phyloP scores from a whole-genome alignment of 2,888 invertebrate species.

The Phyllotreta striolata region DNA sequence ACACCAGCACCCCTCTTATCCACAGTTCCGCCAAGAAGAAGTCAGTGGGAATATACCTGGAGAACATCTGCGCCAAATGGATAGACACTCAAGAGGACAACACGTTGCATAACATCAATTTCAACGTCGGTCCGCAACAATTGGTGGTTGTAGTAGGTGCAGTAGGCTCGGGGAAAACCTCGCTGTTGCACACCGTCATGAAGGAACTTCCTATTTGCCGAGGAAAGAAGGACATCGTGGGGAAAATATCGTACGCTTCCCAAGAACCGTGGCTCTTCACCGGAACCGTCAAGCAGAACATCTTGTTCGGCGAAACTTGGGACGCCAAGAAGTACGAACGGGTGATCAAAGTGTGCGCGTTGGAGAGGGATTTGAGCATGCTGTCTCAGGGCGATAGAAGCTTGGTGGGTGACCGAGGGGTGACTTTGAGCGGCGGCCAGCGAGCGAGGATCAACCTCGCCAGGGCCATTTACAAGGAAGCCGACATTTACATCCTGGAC shows the following conservation, averaged over 20 bases:
- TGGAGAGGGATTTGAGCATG: constrained; percentile 73
- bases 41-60: constrained; percentile 44
- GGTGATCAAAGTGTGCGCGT: constrained; percentile 69
- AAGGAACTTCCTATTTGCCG: constrained; percentile 71
- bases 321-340: constrained; percentile 62
- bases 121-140: constrained; percentile 45
- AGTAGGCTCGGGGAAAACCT: constrained; percentile 75
- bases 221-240: constrained; percentile 70
- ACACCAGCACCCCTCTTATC: constrained; percentile 51
- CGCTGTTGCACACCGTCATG: constrained; percentile 73
- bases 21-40: constrained; percentile 47
- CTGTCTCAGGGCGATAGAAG: constrained; percentile 77
- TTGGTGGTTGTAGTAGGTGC: constrained; percentile 68
- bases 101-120: constrained; percentile 46
- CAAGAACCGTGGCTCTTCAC: constrained; percentile 84
- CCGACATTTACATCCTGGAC: constrained; percentile 79
- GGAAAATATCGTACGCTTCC: constrained; percentile 74
- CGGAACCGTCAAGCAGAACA: constrained; percentile 78
- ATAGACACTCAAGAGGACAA: constrained; percentile 39
- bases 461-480: constrained; percentile 78
- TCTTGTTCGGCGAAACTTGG: constrained; percentile 76
- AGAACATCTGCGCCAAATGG: constrained; percentile 50
- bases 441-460: constrained; percentile 81
- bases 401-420: constrained; percentile 79
- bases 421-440: constrained; percentile 82